A percentile compares a stretch with the other conserved stretches of the same genome.
These are phyloP conservation scores for Anagrus nilaparvatae DNA, from an alignment of 1,140 invertebrate species.

Conservation along the genomic window DNA sequence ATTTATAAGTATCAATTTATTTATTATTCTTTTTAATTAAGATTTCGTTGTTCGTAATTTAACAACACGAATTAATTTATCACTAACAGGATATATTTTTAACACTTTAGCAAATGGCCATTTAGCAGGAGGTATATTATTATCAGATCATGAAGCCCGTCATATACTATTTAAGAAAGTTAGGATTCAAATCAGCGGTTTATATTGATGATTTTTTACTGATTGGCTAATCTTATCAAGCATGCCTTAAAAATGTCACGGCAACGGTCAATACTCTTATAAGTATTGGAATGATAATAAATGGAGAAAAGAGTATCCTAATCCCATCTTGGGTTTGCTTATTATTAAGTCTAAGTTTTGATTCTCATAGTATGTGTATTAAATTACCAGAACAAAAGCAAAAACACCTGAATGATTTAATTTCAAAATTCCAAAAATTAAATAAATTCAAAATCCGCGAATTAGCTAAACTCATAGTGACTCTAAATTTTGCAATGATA, in stretches of 20 bases:
- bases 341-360: slow-evolving; percentile 9
- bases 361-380: background rate
- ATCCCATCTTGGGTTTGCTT: background rate
- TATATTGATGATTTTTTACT: slow-evolving; percentile 13
- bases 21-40: background rate
- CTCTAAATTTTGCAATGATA: background rate
- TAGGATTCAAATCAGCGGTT: slow-evolving; percentile 4
- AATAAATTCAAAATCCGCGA: background rate
- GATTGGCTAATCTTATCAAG: background rate
- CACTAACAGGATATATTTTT: too few species aligned
- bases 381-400: background rate
- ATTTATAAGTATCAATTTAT: background rate
- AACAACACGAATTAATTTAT: too few species aligned
- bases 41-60: too few species aligned
- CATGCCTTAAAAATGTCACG: background rate
- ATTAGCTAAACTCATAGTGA: background rate
- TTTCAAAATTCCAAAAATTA: background rate
- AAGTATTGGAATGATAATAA: slow-evolving; percentile 7
- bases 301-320: slow-evolving; percentile 2
- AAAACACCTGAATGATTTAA: background rate
- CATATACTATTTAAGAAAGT: too few species aligned
- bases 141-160: too few species aligned
- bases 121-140: too few species aligned
- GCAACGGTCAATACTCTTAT: background rate
- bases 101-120: too few species aligned